Evolutionary conservation across 2,113 vertebrate genomes (phyloP).

Genomic region (Octodon degus): DNA sequence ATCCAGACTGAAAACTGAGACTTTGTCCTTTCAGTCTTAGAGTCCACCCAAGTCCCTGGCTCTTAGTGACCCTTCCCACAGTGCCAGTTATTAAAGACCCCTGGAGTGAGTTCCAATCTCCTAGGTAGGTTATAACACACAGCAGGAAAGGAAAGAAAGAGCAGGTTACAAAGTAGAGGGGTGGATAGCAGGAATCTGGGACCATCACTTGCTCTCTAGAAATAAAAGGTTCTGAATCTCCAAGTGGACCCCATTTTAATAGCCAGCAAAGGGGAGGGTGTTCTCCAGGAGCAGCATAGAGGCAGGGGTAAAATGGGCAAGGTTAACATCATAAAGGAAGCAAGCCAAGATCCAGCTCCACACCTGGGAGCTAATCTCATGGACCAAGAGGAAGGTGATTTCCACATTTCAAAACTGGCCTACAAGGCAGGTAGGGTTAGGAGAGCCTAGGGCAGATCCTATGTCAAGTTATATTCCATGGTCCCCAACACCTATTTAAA

Average conservation of each 20-base stretch:
- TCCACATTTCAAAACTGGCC: not conserved
- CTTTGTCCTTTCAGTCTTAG: not conserved
- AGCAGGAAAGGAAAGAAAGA: not conserved
- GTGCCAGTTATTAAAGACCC: not conserved
- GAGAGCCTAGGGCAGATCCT: not conserved
- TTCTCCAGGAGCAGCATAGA: not conserved
- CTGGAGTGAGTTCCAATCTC: not conserved
- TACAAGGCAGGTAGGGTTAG: not conserved
- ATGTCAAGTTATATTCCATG: not conserved
- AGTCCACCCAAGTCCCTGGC: not conserved
- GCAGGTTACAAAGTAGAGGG: not conserved
- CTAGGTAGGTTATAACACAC: not conserved
- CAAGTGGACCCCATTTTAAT: not conserved
- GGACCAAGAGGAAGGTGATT: not conserved
- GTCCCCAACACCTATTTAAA: not conserved
- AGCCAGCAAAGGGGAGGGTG: not conserved
- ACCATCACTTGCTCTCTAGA: not conserved
- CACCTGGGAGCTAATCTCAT: not conserved
- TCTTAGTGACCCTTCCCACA: not conserved
- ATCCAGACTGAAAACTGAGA: not conserved
- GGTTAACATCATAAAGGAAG: not conserved
- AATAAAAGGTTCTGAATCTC: not conserved
- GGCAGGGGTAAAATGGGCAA: not conserved
- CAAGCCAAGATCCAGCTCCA: not conserved
- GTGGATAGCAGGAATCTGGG: not conserved